Evolutionary conservation across 1,140 invertebrate species (phyloP).

Genomic region (Mya arenaria): DNA sequence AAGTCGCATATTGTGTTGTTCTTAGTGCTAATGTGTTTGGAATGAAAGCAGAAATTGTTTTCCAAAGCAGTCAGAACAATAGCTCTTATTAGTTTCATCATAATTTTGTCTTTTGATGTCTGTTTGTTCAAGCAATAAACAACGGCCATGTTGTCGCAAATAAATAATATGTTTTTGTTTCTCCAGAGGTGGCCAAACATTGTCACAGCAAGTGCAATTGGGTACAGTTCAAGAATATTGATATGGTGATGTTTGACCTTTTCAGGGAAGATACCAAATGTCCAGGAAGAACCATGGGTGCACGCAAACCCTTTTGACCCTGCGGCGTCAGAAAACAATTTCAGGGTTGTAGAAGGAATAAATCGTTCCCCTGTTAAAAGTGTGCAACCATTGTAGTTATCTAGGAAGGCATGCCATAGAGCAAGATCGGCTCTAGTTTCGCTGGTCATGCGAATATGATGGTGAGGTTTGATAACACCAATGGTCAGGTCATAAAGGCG

Average conservation of each 20-base stretch:
- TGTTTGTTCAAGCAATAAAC: slow-evolving; percentile 21
- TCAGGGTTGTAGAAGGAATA: background rate
- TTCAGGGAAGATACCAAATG: slow-evolving; percentile 6
- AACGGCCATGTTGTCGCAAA: slow-evolving; percentile 17
- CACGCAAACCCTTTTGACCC: slow-evolving; percentile 7
- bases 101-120: slow-evolving; percentile 2
- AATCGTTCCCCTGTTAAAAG: background rate
- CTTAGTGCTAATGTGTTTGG: background rate
- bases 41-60: background rate
- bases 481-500: background rate
- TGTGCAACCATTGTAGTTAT: background rate
- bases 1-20: slow-evolving; percentile 4
- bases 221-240: slow-evolving; percentile 3
- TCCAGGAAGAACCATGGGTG: background rate
- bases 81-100: slow-evolving; percentile 6
- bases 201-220: slow-evolving; percentile 10
- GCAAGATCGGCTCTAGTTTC: background rate
- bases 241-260: background rate
- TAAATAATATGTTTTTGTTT: slow-evolving; percentile 27
- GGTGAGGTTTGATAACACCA: background rate
- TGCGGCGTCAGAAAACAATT: slow-evolving; percentile 3
- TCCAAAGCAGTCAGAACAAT: slow-evolving; percentile 2
- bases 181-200: slow-evolving; percentile 8
- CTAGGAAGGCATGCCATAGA: background rate
- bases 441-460: background rate